phyloP scores from a whole-genome alignment of 2,113 vertebrate species.

The Petromus typicus region DNA sequence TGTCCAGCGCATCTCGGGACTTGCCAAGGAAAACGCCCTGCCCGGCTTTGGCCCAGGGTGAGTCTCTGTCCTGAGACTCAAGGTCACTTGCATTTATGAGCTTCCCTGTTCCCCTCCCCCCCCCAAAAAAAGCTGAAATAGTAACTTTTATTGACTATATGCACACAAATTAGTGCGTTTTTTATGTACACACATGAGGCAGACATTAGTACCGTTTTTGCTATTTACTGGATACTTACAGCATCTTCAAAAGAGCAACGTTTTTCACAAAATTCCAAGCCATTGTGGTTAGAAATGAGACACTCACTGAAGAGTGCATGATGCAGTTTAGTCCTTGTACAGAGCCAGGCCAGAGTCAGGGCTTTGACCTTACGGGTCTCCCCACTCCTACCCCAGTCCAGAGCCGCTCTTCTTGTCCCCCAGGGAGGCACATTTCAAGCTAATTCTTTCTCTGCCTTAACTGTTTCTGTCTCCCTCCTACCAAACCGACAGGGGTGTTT shows the following conservation, averaged over 20 bases:
- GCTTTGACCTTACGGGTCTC: neutral
- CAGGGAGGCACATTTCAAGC: no score
- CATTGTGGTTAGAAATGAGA: neutral
- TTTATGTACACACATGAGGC: no score
- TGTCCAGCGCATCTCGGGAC: fast-evolving
- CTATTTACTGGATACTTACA: neutral
- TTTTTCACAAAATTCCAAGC: neutral
- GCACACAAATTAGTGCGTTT: neutral
- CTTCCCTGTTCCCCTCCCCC: no score
- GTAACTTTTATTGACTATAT: neutral
- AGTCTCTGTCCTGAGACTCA: neutral
- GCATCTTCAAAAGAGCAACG: neutral
- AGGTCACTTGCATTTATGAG: neutral
- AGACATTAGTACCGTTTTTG: neutral
- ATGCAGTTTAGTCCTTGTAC: neutral
- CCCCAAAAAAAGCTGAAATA: neutral
- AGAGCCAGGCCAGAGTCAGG: no score
- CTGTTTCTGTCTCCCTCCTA: neutral
- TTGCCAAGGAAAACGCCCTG: neutral
- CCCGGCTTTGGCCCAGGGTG: neutral
- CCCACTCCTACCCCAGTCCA: no score
- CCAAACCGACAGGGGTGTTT: neutral
- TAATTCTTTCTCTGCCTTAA: no score
- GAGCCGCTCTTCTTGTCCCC: no score
- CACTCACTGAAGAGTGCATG: neutral